Evolutionary conservation across 1,140 invertebrate genomes (phyloP).

Genomic region (Maconellicoccus hirsutus): DNA sequence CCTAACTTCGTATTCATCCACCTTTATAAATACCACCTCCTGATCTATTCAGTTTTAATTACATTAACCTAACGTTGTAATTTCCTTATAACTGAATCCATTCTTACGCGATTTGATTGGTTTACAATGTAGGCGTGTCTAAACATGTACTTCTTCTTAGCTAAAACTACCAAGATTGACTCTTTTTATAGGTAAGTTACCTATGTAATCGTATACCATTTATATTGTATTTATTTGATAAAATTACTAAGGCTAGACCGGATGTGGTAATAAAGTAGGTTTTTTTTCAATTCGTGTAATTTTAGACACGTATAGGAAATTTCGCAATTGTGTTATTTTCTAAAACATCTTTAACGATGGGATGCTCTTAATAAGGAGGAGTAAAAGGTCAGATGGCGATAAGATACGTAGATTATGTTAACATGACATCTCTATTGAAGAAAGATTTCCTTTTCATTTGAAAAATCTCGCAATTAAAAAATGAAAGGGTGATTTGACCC

Average conservation of each 20-base stretch:
- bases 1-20: background rate
- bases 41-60: constrained; percentile 22
- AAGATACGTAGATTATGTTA: too few species aligned
- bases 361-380: too few species aligned
- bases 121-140: constrained; percentile 17
- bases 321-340: background rate
- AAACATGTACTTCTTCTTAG: background rate
- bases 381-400: too few species aligned
- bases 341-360: too few species aligned
- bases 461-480: too few species aligned
- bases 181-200: background rate
- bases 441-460: too few species aligned
- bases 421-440: too few species aligned
- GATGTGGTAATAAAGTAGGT: constrained; percentile 9
- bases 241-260: background rate
- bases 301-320: constrained; percentile 13
- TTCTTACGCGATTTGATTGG: constrained; percentile 15
- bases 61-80: constrained; percentile 22
- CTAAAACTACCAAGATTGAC: background rate
- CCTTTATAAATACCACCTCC: constrained; percentile 19
- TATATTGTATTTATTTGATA: background rate
- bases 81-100: constrained; percentile 21
- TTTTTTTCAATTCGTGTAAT: constrained; percentile 13
- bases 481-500: too few species aligned
- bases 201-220: background rate